Conservation (phyloP, 2,113 vertebrate genomes). For the Crotophaga sulcirostris region DNA sequence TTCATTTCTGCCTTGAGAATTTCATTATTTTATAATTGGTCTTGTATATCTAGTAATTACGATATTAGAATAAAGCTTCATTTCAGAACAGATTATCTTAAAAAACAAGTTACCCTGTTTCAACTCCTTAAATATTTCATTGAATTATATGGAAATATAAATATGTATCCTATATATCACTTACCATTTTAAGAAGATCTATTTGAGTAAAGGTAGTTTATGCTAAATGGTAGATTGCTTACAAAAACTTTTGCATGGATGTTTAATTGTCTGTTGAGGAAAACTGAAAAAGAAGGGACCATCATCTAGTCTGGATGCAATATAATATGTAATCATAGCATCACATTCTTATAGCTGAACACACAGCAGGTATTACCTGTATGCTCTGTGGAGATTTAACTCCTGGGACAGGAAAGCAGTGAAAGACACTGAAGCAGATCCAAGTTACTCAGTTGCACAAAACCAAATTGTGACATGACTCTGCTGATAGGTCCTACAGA, state of each 20-base stretch:
- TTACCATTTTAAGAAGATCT: neutral
- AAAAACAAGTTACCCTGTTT: neutral
- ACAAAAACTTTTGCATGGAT: neutral
- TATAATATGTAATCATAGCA: neutral
- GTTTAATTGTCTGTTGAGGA: neutral
- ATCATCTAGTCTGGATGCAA: neutral
- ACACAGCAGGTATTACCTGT: neutral
- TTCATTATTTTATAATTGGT: neutral
- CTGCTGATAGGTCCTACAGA: neutral
- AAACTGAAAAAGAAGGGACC: neutral
- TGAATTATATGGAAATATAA: neutral
- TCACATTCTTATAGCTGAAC: neutral
- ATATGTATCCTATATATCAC: neutral
- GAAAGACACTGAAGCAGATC: neutral
- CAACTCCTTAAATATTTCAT: neutral
- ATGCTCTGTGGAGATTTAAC: neutral
- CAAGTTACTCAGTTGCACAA: neutral
- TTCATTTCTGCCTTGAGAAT: neutral
- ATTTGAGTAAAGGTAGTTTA: neutral
- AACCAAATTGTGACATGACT: neutral
- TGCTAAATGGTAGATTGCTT: neutral
- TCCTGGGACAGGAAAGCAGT: neutral
- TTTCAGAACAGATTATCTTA: neutral
- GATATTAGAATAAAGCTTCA: neutral
- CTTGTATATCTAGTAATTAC: neutral